Base-by-base conservation (phyloP, 2,113 vertebrate species). In the Campylorhamphus procurvoides region DNA sequence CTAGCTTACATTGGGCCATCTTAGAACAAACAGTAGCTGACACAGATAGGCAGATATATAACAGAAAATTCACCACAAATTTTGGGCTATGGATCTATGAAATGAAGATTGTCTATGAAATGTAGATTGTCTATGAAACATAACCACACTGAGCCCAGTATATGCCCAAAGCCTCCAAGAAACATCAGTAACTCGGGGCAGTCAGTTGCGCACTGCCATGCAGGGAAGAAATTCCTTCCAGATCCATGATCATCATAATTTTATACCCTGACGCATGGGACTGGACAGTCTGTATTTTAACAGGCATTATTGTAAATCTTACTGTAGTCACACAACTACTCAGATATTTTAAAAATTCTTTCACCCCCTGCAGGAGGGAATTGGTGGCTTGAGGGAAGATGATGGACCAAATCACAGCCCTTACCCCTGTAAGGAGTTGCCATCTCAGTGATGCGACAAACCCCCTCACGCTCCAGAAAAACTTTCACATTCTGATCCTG, bases 41-140 rank as follows among this genome's bases (percentile, higher is more conserved):
- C n/a, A 52, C 2, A 2, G 3, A 37, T 1, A 72, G 20, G 44
- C 39, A 82, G 60, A 79, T 50, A 27, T 0, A 0, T 25, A 50
- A 63, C n/a, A 59, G 24, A 92, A 93, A 82, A 79, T 44, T 60
- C 50, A 62, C 28, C 50, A 35, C 49, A 71, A 73, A 28, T 95
- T 75, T 79, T 49, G 31, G 18, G 66, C 35, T 80, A 58, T 80
- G 5, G 0, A 29, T 55, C 78, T 77, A 94, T 64, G 66, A 93
- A 80, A 87, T 56, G 73, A 67, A 63, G n/a, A 27, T 29, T 81
- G 40, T 40, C 40, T 79, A 94, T 64, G 66, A 93, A 80, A 87
- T 56, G 73, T 69, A 63, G n/a, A 27, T 29, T 81, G 33, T 37
- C 79, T 49, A 35, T n/a, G 42, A 81, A 78, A 44, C 10, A 4